phyloP scores from a whole-genome alignment of 2,888 invertebrate species.

The Tetanocera ferruginea region DNA sequence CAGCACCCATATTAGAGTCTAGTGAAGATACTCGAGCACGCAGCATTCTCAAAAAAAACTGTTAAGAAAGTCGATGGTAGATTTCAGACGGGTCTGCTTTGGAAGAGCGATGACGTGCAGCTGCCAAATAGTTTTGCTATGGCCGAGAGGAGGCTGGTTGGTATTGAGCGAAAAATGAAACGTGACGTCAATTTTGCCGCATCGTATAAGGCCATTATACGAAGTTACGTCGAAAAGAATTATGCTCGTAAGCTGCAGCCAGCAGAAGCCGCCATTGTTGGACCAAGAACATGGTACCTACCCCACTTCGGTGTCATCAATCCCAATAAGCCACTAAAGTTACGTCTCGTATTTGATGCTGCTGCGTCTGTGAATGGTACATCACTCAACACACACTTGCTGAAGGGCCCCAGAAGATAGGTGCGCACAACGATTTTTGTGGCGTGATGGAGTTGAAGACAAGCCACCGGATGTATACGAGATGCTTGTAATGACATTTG shows the following conservation, averaged over 20 bases:
- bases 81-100: conserved; percentile 32
- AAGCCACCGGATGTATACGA: conserved; percentile 35
- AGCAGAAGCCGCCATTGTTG: conserved; percentile 14
- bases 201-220: conserved; percentile 34
- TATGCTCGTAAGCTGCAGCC: conserved; percentile 36
- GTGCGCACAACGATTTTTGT: conserved; percentile 37
- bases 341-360: conserved; percentile 43
- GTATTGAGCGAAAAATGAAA: conserved; percentile 39
- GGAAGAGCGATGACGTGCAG: conserved; percentile 37
- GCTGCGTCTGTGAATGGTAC: conserved; percentile 36
- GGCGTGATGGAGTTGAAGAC: conserved; percentile 34
- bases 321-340: conserved; percentile 39
- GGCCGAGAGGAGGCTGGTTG: conserved; percentile 39
- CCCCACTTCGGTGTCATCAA: conserved; percentile 49
- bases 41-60: background rate
- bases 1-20: background rate
- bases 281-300: conserved; percentile 50
- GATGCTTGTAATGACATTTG: conserved; percentile 41
- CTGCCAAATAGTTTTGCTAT: conserved; percentile 40
- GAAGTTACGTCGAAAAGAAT: conserved; percentile 32
- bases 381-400: conserved; percentile 41
- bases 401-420: conserved; percentile 38
- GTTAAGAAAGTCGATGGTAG: background rate
- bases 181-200: conserved; percentile 31
- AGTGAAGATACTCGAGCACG: background rate